Percentiles rank a stretch among this genome's conserved stretches.
Evolutionary conservation across 2,797 vertebrate species (phyloP).

Genomic region (Sitta carolinensis): DNA sequence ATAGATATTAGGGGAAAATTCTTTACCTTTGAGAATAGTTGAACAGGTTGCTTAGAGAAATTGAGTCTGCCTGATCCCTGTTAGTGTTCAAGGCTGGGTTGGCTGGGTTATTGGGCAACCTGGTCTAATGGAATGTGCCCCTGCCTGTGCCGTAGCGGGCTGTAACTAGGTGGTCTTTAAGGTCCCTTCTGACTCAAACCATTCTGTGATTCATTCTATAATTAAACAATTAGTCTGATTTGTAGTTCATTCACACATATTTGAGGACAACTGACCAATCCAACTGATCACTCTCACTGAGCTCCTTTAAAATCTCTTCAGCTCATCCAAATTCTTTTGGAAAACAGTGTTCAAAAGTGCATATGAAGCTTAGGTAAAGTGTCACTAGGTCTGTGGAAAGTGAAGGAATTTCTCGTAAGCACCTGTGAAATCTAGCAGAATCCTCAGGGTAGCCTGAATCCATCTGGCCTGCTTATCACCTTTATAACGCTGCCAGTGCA

Average conservation of each 20-base stretch:
- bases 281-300: neutral
- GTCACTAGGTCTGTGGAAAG: neutral
- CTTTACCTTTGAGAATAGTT: neutral
- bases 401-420: neutral
- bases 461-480: neutral
- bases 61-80: neutral
- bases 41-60: neutral
- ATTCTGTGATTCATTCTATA: neutral
- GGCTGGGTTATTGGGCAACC: neutral
- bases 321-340: neutral
- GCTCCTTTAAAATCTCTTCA: neutral
- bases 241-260: neutral
- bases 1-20: neutral
- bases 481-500: neutral
- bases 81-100: neutral
- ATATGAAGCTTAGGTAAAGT: neutral
- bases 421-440: neutral
- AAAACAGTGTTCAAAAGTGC: neutral
- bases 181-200: neutral
- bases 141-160: accelerated
- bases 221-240: neutral
- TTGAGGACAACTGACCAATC: neutral
- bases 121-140: neutral
- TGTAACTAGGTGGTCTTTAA: neutral
- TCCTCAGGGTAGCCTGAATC: neutral